Conservation (phyloP, 2,113 vertebrate species). For the Petrocephalus zakoni region DNA sequence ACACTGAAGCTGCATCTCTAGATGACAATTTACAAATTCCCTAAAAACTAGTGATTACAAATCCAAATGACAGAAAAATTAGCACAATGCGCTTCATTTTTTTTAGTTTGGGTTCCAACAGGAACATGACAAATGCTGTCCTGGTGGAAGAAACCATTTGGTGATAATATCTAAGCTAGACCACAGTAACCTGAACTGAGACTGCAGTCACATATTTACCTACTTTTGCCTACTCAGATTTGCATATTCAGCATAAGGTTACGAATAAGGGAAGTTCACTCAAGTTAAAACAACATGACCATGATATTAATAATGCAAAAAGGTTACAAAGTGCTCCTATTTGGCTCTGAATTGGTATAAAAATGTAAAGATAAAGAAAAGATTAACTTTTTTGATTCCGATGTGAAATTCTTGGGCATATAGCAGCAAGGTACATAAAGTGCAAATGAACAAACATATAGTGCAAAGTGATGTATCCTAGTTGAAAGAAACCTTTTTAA, state of each 20-base stretch:
- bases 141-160: background rate
- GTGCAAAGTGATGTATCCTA: background rate
- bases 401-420: background rate
- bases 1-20: background rate
- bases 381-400: background rate
- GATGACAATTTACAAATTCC: background rate
- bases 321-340: background rate
- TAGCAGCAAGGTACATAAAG: background rate
- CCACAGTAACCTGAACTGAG: background rate
- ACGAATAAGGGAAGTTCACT: background rate
- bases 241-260: background rate
- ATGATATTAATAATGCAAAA: background rate
- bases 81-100: background rate
- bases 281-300: background rate
- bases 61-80: background rate
- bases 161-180: background rate
- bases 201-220: background rate
- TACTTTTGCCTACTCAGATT: background rate
- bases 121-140: background rate
- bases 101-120: background rate
- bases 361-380: background rate
- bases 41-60: background rate
- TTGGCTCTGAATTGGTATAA: background rate
- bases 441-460: background rate
- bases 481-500: background rate